Evolutionary conservation across 1,140 invertebrate genomes (phyloP).

Genomic region (Zaprionus africanus): DNA sequence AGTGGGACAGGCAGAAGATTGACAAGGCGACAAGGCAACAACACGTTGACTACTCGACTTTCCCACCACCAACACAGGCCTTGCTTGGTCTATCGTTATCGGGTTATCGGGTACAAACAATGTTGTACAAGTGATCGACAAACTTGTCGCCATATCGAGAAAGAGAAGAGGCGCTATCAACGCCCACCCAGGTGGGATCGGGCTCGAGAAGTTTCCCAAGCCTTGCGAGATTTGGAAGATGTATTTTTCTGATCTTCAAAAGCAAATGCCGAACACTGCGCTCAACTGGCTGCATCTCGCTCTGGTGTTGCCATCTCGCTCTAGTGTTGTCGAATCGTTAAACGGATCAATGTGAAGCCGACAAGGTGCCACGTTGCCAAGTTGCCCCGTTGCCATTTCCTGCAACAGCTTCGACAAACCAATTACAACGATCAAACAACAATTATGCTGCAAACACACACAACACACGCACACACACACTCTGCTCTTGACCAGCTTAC

Average conservation of each 20-base stretch:
- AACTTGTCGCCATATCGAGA: constrained; percentile 28
- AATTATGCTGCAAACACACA: constrained; percentile 60
- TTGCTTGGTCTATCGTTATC: constrained; percentile 23
- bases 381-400: constrained; percentile 69
- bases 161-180: constrained; percentile 54
- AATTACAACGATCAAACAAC: constrained; percentile 83
- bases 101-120: constrained; percentile 52
- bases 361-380: constrained; percentile 38
- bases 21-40: background rate
- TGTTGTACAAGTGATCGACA: constrained; percentile 60
- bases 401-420: constrained; percentile 69
- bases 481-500: constrained; percentile 52
- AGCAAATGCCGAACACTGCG: background rate
- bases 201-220: constrained; percentile 35
- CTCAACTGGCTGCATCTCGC: background rate
- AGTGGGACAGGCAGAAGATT: background rate
- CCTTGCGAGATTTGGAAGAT: background rate
- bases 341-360: constrained; percentile 77
- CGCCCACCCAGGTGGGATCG: constrained; percentile 52
- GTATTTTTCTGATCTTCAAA: constrained; percentile 1
- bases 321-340: constrained; percentile 75
- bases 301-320: constrained; percentile 15
- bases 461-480: constrained; percentile 10
- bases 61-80: constrained; percentile 4
- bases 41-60: constrained; percentile 14